Percentiles rank a stretch among this genome's conserved stretches.
Evolutionary conservation across 23 tunicate genomes (phyloP).

Genomic region (Halocynthia roretzi): DNA sequence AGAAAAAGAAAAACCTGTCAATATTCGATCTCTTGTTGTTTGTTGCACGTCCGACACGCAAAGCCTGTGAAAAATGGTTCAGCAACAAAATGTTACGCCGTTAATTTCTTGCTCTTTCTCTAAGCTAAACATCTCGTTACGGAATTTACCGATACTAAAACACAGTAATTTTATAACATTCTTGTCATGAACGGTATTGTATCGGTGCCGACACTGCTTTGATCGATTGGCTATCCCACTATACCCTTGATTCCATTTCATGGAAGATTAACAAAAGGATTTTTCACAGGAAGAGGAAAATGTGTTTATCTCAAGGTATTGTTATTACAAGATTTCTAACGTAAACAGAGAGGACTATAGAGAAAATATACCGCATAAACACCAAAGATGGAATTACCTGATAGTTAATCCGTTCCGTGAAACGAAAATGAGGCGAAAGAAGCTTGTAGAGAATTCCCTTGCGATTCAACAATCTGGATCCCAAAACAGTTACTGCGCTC

Average conservation of each 20-base stretch:
- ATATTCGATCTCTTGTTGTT: slow-evolving; percentile 84
- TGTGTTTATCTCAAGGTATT: neutral
- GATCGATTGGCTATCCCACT: no score
- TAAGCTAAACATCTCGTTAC: no score
- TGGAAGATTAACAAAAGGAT: neutral
- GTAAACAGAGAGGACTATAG: neutral
- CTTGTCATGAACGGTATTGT: no score
- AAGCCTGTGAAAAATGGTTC: slow-evolving; percentile 56
- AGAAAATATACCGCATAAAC: neutral
- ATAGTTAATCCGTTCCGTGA: slow-evolving; percentile 87
- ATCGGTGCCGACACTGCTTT: no score
- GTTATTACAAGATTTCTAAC: neutral
- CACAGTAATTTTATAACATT: no score
- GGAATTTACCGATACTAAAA: no score
- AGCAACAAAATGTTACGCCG: no score
- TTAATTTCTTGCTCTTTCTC: no score
- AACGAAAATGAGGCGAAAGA: slow-evolving; percentile 82
- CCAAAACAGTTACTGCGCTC: slow-evolving; percentile 49
- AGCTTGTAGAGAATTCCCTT: slow-evolving; percentile 68
- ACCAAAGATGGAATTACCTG: slow-evolving; percentile 32
- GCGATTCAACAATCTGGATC: slow-evolving; percentile 33
- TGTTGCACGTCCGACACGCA: slow-evolving; percentile 79
- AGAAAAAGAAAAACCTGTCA: slow-evolving; percentile 79
- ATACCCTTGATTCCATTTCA: no score
- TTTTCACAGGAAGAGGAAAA: neutral